phyloP scores from a whole-genome alignment of 2,888 invertebrate genomes.

The Ichneumoninae sp. region DNA sequence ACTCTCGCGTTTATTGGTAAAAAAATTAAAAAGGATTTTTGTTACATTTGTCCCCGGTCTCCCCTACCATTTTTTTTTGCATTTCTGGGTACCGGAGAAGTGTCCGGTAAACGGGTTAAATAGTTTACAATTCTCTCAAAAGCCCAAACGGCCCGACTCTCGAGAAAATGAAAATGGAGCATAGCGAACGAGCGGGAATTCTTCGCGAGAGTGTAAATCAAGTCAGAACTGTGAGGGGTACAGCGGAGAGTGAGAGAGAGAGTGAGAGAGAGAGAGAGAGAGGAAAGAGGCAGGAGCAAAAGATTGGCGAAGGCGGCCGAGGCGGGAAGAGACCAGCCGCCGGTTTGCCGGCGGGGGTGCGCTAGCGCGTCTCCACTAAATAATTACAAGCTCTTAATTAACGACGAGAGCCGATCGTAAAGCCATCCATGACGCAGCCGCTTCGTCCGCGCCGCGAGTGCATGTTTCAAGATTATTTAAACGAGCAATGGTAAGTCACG shows the following conservation, averaged over 20 bases:
- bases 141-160: not conserved
- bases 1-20: no score
- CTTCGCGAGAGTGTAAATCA: conserved; percentile 79
- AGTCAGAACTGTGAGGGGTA: conserved; percentile 70
- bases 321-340: conserved; percentile 70
- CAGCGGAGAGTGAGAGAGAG: conserved; percentile 48
- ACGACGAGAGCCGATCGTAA: conserved; percentile 83
- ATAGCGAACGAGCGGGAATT: conserved; percentile 65
- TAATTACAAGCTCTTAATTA: conserved; percentile 84
- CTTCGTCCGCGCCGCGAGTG: conserved; percentile 73
- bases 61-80: not conserved
- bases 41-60: no score
- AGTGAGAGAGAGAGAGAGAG: conserved; percentile 52
- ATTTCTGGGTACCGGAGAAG: not conserved
- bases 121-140: conserved; percentile 8
- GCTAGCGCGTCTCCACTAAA: conserved; percentile 83
- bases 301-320: conserved; percentile 57
- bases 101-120: not conserved
- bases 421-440: conserved; percentile 81
- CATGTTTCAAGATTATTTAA: conserved; percentile 83
- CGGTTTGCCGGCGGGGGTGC: conserved; percentile 82
- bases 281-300: conserved; percentile 46
- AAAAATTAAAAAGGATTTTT: no score
- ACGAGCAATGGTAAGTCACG: conserved; percentile 76
- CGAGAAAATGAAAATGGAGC: conserved; percentile 61